phyloP scores from a whole-genome alignment of 2,797 vertebrate species.

The Erpetoichthys calabaricus region DNA sequence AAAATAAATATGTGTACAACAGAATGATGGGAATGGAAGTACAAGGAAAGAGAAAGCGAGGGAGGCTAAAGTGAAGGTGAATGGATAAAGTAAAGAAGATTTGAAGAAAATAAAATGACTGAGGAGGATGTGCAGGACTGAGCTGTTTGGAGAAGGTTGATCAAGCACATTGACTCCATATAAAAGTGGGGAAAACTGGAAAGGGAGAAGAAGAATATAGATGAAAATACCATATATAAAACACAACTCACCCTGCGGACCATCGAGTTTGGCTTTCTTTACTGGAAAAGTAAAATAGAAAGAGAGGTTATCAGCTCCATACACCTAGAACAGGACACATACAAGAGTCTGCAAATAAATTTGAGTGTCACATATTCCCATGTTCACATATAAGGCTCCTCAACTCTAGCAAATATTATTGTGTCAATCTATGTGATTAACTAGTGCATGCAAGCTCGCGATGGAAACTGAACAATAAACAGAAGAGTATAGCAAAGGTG shows the following conservation, averaged over 20 bases:
- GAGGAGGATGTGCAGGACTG: neutral
- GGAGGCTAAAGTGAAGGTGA: neutral
- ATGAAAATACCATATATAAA: neutral
- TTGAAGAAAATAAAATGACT: too few species aligned
- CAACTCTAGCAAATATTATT: too few species aligned
- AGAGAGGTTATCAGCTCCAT: neutral
- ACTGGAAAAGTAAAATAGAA: slow-evolving; percentile 51
- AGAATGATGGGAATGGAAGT: too few species aligned
- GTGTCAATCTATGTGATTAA: too few species aligned
- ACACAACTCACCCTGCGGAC: slow-evolving; percentile 75
- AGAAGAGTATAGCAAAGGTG: too few species aligned
- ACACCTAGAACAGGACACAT: too few species aligned
- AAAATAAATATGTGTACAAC: too few species aligned
- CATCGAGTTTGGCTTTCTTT: slow-evolving; percentile 94
- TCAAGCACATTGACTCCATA: neutral
- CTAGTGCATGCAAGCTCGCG: too few species aligned
- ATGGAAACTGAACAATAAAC: too few species aligned
- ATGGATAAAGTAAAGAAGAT: neutral
- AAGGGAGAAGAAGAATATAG: neutral
- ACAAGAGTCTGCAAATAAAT: too few species aligned
- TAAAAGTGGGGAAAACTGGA: neutral
- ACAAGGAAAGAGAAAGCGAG: neutral
- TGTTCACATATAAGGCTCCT: too few species aligned
- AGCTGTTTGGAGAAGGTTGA: neutral
- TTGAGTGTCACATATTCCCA: too few species aligned